phyloP scores from a whole-genome alignment of 2,888 invertebrate species.

The Melieria picta region DNA sequence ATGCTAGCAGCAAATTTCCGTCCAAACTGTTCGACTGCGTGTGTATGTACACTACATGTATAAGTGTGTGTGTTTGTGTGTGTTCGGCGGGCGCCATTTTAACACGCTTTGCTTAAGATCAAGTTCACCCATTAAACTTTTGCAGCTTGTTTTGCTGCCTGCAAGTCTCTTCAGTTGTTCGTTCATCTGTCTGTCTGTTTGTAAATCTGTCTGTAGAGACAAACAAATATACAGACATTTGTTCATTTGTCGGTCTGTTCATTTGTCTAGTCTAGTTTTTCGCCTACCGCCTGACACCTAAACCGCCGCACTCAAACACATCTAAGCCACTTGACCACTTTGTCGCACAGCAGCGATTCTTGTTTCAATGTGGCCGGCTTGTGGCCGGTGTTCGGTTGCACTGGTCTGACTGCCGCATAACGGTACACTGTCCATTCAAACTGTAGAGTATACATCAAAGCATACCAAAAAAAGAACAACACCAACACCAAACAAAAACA shows the following conservation, averaged over 20 bases:
- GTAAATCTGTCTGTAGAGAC: no score
- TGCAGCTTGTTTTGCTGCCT: constrained; percentile 37
- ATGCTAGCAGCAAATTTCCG: no score
- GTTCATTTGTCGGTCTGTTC: constrained; percentile 1
- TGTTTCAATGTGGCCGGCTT: not conserved
- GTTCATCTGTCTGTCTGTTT: constrained; percentile 45
- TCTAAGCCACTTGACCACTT: constrained; percentile 6
- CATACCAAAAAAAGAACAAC: constrained; percentile 12
- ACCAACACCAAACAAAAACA: not conserved
- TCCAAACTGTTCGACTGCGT: no score
- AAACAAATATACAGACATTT: not conserved
- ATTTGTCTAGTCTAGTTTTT: constrained; percentile 37
- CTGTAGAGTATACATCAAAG: constrained; percentile 13
- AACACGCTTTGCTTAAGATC: constrained; percentile 37
- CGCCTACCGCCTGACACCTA: constrained; percentile 32
- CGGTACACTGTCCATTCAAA: constrained; percentile 28
- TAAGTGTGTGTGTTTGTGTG: no score
- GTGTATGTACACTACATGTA: no score
- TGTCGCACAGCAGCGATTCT: not conserved
- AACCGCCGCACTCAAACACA: constrained; percentile 25
- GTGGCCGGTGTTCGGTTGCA: constrained; percentile 8
- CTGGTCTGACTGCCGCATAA: constrained; percentile 26
- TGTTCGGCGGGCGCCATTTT: constrained; percentile 16
- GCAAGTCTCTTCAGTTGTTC: constrained; percentile 10
- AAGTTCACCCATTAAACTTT: constrained; percentile 59